phyloP scores from a whole-genome alignment of 1,140 invertebrate genomes.

The Zaprionus vittiger region DNA sequence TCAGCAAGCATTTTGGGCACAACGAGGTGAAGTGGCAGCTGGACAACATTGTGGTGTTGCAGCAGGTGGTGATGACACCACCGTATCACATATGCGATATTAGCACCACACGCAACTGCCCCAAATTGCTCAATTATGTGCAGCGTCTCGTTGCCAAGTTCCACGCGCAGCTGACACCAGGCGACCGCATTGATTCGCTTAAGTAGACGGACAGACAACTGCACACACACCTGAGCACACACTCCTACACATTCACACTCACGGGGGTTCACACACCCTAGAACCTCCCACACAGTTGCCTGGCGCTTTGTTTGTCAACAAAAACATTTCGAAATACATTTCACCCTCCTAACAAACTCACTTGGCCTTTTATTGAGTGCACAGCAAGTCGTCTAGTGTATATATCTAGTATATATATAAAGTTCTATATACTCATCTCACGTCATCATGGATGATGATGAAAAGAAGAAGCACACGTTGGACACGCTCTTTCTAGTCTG shows the following conservation, averaged over 20 bases:
- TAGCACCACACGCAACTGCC: background rate
- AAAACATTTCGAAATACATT: slow-evolving; percentile 44
- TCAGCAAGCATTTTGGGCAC: slow-evolving; percentile 42
- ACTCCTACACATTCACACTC: background rate
- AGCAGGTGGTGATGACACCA: slow-evolving; percentile 35
- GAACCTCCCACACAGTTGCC: slow-evolving; percentile 16
- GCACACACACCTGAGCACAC: background rate
- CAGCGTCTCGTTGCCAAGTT: slow-evolving; percentile 37
- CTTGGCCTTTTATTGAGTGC: slow-evolving; percentile 4
- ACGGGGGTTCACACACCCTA: background rate
- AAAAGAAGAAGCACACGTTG: slow-evolving; percentile 77
- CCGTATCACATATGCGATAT: slow-evolving; percentile 49
- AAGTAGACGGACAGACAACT: slow-evolving; percentile 29
- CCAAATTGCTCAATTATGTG: slow-evolving; percentile 38
- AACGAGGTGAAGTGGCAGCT: slow-evolving; percentile 25
- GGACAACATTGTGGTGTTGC: slow-evolving; percentile 35
- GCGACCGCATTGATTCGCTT: background rate
- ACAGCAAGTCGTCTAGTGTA: background rate
- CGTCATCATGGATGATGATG: slow-evolving; percentile 72
- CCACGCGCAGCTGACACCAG: background rate
- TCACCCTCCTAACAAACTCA: background rate
- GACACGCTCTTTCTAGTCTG: slow-evolving; percentile 68
- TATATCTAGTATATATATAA: slow-evolving; percentile 5
- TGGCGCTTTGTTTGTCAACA: slow-evolving; percentile 65
- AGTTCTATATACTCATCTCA: slow-evolving; percentile 9